Evolutionary conservation across 2,113 vertebrate species (phyloP).

Genomic region (Tachysurus fulvidraco): DNA sequence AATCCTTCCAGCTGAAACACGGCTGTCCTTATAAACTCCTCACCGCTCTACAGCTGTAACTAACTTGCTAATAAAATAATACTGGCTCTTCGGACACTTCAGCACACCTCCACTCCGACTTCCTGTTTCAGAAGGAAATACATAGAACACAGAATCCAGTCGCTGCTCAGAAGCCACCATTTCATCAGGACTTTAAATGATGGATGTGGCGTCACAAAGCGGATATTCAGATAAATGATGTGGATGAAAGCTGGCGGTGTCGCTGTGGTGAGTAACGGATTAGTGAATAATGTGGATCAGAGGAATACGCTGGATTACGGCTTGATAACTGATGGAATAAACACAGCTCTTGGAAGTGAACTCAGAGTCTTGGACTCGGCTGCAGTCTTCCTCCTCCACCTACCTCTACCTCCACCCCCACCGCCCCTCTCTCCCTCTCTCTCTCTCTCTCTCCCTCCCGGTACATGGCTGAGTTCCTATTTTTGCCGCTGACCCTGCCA

Average conservation of each 20-base stretch:
- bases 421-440: background rate
- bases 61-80: background rate
- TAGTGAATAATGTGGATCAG: constrained; percentile 2
- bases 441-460: constrained; percentile 40
- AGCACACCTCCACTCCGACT: background rate
- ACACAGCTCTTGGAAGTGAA: constrained; percentile 47
- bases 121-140: background rate
- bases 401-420: background rate
- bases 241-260: background rate
- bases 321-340: constrained; percentile 33
- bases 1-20: background rate
- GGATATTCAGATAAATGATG: background rate
- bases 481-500: constrained; percentile 58
- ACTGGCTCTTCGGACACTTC: background rate
- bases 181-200: background rate
- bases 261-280: background rate
- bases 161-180: background rate
- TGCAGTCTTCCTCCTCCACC: background rate
- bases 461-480: constrained; percentile 56
- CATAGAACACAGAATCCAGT: background rate
- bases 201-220: background rate
- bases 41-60: background rate
- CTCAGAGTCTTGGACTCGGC: constrained; percentile 23
- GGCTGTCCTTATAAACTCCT: too few species aligned
- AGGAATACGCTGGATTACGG: background rate